phyloP scores from a whole-genome alignment of 2,797 vertebrate genomes.

The Phataginus tricuspis region DNA sequence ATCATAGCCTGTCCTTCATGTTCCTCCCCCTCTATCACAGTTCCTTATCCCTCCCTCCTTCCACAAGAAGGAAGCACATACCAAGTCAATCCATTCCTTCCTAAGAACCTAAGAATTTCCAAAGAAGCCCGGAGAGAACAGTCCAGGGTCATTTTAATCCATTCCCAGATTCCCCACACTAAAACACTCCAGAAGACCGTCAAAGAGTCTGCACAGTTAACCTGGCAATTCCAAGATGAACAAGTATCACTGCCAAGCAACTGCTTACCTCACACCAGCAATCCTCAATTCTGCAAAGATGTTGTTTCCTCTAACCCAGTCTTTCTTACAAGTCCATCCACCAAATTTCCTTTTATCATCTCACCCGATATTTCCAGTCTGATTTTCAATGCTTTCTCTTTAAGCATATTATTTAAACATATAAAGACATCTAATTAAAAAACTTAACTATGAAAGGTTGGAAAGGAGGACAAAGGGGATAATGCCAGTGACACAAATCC shows the following conservation, averaged over 20 bases:
- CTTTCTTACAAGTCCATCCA: not conserved
- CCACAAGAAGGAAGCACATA: not conserved
- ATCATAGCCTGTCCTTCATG: not conserved
- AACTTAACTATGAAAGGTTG: slow-evolving; percentile 12
- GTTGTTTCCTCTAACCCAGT: not conserved
- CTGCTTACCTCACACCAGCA: slow-evolving; percentile 10
- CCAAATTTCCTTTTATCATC: slow-evolving; percentile 9
- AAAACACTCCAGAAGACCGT: slow-evolving; percentile 21
- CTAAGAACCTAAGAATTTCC: not conserved
- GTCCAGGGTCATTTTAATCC: not conserved
- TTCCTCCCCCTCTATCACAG: not conserved
- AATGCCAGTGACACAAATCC: slow-evolving; percentile 10
- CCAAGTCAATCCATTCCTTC: not conserved
- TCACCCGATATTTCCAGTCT: not conserved
- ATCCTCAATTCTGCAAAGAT: not conserved
- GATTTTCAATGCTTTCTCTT: not conserved
- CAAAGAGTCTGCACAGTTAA: not conserved
- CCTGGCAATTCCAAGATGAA: slow-evolving; percentile 37
- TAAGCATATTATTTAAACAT: slow-evolving; percentile 26
- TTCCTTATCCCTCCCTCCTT: not conserved
- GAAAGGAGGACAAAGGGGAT: not conserved
- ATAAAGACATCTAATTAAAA: slow-evolving; percentile 41
- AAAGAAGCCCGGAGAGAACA: not conserved
- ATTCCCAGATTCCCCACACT: slow-evolving; percentile 21
- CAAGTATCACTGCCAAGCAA: slow-evolving; percentile 12